Conservation (phyloP, 2,797 vertebrate genomes). For the Leptatherina wallacei region DNA sequence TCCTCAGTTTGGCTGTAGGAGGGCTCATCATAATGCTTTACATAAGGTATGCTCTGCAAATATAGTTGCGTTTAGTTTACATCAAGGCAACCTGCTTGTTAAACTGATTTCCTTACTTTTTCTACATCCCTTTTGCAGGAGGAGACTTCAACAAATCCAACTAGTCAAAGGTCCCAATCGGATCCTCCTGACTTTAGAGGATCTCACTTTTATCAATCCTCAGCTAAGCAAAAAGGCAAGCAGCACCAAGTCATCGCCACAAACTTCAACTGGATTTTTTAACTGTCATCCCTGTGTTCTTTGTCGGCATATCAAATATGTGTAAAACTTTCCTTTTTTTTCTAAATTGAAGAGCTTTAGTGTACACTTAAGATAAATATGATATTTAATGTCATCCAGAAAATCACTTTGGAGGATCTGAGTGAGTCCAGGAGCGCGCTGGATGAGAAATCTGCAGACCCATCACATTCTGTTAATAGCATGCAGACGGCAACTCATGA, state of each 20-base stretch:
- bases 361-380: not conserved
- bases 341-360: not conserved
- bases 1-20: constrained; percentile 73
- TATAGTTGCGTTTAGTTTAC: not conserved
- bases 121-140: constrained; percentile 72
- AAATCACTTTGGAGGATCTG: constrained; percentile 89
- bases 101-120: constrained; percentile 13
- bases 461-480: constrained; percentile 87
- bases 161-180: constrained; percentile 90
- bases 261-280: not conserved
- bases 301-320: not conserved
- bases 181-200: constrained; percentile 88
- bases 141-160: constrained; percentile 88
- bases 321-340: not conserved
- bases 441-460: constrained; percentile 81
- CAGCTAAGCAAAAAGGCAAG: constrained; percentile 89
- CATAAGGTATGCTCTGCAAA: constrained; percentile 73
- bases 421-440: constrained; percentile 82
- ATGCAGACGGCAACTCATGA: constrained; percentile 83
- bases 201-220: constrained; percentile 91
- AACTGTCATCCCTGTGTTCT: not conserved
- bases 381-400: constrained; percentile 77
- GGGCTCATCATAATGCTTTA: constrained; percentile 75
- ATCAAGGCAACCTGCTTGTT: constrained; percentile 5
- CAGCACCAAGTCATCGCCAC: not conserved